phyloP scores from a whole-genome alignment of 2,888 invertebrate genomes.

The Andrena bucephala region DNA sequence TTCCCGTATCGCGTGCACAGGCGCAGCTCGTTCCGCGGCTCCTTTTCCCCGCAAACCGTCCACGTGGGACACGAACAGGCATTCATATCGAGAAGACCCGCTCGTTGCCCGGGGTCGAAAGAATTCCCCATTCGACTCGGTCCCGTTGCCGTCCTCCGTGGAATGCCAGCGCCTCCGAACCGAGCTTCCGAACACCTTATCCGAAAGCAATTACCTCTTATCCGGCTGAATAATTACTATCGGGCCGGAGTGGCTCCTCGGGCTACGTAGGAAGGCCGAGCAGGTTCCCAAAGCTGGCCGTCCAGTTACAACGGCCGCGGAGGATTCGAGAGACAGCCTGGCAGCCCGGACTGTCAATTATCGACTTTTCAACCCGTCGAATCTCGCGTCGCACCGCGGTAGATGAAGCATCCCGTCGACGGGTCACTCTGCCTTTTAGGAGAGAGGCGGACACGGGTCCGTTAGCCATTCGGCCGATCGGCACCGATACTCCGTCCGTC shows the following conservation, averaged over 20 bases:
- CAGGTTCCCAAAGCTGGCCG: slow-evolving; percentile 51
- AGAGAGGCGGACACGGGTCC: slow-evolving; percentile 70
- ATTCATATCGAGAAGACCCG: slow-evolving; percentile 42
- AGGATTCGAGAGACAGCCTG: slow-evolving; percentile 45
- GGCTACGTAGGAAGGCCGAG: slow-evolving; percentile 8
- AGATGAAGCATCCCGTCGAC: slow-evolving; percentile 78
- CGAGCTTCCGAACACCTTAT: background rate
- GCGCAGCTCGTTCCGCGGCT: slow-evolving; percentile 28
- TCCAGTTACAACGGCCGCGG: slow-evolving; percentile 53
- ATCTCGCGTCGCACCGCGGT: slow-evolving; percentile 70
- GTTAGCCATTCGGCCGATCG: slow-evolving; percentile 69
- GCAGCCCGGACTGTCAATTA: slow-evolving; percentile 75
- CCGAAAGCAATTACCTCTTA: slow-evolving; percentile 10
- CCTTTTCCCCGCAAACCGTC: background rate
- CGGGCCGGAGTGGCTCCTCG: background rate
- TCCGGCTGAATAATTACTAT: slow-evolving; percentile 19
- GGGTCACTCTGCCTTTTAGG: slow-evolving; percentile 69
- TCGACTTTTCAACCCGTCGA: slow-evolving; percentile 67
- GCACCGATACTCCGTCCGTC: slow-evolving; percentile 53
- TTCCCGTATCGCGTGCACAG: slow-evolving; percentile 46
- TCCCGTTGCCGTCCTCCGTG: background rate
- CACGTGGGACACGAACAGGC: slow-evolving; percentile 27
- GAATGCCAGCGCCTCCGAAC: background rate
- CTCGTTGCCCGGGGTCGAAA: background rate
- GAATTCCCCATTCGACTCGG: background rate